Base-by-base conservation (phyloP, 2,113 vertebrate genomes). In the Stegastes partitus region DNA sequence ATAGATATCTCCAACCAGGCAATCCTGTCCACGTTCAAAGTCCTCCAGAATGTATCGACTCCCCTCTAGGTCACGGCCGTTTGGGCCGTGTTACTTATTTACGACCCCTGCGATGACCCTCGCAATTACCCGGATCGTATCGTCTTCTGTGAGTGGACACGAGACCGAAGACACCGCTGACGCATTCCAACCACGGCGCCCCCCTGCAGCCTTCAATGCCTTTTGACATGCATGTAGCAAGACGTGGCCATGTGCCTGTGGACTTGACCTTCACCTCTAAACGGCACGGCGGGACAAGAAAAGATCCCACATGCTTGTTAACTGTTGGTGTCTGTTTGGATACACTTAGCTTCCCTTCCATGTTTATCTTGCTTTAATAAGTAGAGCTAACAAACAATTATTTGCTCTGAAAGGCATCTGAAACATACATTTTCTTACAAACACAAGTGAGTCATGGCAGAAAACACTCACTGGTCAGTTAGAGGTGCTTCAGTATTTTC, bases 201-300 rank as follows among this genome's bases (percentile, higher is more conserved):
- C 66, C 66, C 77, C 51, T 64, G 67, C 68, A 75, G 67, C 34
- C 11, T 63, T 50, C 76, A 55, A 53, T 76, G 59, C 53, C 76
- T 68, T 78, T 83, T 74, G 69, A 82, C 64, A 76, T 64, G 45
- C 28, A 65, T 53, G 55, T 37, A 64, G 61, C 65, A 39, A 54
- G 26, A 44, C n/a, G 49, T 7, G 16, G 22, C 28, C 34, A 22
- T 62, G 55, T 59, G 25, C 58, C 50, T 64, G 37, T 79, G 14
- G 79, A 84, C 84, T 82, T 88, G 64, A 89, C 78, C 71, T 76
- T 83, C 49, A 75, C 47, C 50, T 56, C 28, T 45, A 37, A 66
- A 70, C 72, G 61, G 14, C 3, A 4, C 18, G 22, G 10, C 2
- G 1, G 25, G 4, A 21, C 39, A 65, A 23, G 22, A 42, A 28